Base-by-base conservation (phyloP, 92 coral and sea anemone genomes). In the Zoanthus gigantus region DNA sequence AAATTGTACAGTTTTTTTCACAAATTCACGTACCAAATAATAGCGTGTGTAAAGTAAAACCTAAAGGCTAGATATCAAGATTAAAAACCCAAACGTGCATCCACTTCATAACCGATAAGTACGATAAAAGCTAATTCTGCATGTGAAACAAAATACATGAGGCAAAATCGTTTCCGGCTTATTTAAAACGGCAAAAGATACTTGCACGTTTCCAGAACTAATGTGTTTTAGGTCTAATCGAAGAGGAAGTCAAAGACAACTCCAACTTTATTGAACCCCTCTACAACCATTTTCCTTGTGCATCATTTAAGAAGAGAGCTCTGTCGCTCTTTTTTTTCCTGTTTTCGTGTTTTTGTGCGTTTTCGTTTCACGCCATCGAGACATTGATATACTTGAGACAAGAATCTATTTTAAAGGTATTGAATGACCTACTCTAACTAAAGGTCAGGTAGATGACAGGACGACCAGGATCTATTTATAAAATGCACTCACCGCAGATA, bases 71-170 rank as follows among this genome's bases (percentile, higher is more conserved):
- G 12, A 50, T 50, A 50, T 50, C 56, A 50, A 50, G 56, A 11
- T 50, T 50, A 50, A 50, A 7, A 50, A 11, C 12, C 8, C 10
- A 7, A 50, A 50, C 56, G 9, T 50, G 56, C 56, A 50, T 50
- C 56, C 10, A 50, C 56, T 50, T 50, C 56, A 11, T 50, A 50
- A 50, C 56, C 56, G 56, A 50, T 50, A 50, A 50, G 56, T 11
- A 50, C 75, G 76, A 65, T 81, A 81, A 81, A 81, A 81, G 76
- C 73, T 65, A 81, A 31, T 68, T 6, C 16, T 12, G 28, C 57
- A 44, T 65, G 85, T 81, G 85, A 81, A 81, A 81, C 63, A 81
- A 46, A 81, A 81, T 67, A 65, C 85, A 81, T 46, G 75, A 66
- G 71, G 18, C 28, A 34, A 46, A 46, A 47, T 44, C 58, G 53